phyloP scores from a whole-genome alignment of 1,140 invertebrate species.

The Doryteuthis pealeii region DNA sequence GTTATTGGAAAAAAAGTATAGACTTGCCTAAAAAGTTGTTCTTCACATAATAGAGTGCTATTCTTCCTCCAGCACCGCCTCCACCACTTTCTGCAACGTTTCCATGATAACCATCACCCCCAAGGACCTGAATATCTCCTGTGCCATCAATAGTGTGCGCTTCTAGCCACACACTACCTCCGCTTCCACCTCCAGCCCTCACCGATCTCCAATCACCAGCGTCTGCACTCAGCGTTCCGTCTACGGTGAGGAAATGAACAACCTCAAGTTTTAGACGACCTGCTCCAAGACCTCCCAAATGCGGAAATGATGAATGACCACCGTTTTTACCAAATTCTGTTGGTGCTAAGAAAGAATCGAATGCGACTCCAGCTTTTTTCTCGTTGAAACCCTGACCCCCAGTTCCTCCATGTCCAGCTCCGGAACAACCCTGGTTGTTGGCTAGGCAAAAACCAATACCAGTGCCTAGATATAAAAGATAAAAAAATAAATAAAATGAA shows the following conservation, averaged over 20 bases:
- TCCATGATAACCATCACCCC: constrained; percentile 39
- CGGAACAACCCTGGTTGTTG: constrained; percentile 33
- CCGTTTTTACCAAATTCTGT: constrained; percentile 43
- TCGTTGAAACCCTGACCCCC: constrained; percentile 45
- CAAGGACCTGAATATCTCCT: constrained; percentile 37
- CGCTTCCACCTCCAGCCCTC: constrained; percentile 43
- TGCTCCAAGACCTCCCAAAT: constrained; percentile 37
- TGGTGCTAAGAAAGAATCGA: constrained; percentile 43
- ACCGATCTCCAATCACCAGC: constrained; percentile 40
- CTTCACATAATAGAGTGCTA: constrained; percentile 43
- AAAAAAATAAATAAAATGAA: not conserved
- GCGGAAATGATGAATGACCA: constrained; percentile 41
- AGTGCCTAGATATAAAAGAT: constrained; percentile 27
- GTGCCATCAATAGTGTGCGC: constrained; percentile 41
- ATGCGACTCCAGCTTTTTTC: constrained; percentile 32
- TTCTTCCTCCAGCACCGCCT: constrained; percentile 42
- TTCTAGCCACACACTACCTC: constrained; percentile 37
- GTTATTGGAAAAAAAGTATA: too few relatives aligned
- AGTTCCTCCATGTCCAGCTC: constrained; percentile 47
- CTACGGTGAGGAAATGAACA: constrained; percentile 35
- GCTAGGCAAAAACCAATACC: constrained; percentile 16
- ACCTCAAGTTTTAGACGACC: constrained; percentile 36
- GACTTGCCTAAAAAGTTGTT: constrained; percentile 47
- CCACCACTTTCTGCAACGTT: constrained; percentile 16
- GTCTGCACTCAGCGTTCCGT: constrained; percentile 33